These are phyloP conservation scores for Protosalanx chinensis DNA, from an alignment of 2,797 vertebrate species.

Conservation along the genomic window DNA sequence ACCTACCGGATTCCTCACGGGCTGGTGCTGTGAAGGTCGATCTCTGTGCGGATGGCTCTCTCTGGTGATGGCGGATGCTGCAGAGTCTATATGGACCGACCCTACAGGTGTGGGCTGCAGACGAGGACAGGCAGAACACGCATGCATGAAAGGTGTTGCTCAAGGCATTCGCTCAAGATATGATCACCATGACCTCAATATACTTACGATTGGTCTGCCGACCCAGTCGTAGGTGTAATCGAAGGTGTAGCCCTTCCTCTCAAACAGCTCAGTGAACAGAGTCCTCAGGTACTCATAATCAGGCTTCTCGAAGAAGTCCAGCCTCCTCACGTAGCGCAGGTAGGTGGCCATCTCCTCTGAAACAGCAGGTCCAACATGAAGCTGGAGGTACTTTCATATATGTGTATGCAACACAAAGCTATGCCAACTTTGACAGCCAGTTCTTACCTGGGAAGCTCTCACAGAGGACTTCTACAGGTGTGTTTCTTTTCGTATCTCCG, in stretches of 20 bases:
- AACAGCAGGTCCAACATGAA: slow-evolving; percentile 13
- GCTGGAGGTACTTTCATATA: background rate
- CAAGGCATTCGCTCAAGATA: background rate
- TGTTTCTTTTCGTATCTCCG: slow-evolving; percentile 97
- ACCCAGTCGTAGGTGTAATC: slow-evolving; percentile 98
- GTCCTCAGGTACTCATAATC: slow-evolving; percentile 96
- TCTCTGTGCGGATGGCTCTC: slow-evolving; percentile 91
- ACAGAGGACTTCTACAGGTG: slow-evolving; percentile 97
- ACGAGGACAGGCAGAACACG: slow-evolving; percentile 11
- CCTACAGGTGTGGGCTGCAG: slow-evolving; percentile 93
- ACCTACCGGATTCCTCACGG: slow-evolving; percentile 91
- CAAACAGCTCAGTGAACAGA: slow-evolving; percentile 95
- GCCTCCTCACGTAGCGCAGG: slow-evolving; percentile 90
- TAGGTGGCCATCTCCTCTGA: slow-evolving; percentile 99
- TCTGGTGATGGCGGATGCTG: slow-evolving; percentile 86
- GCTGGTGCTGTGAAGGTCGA: slow-evolving; percentile 85
- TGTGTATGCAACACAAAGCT: too few species aligned
- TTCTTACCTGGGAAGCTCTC: slow-evolving; percentile 94
- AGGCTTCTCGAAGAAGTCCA: slow-evolving; percentile 98
- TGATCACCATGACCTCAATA: background rate
- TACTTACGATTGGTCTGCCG: slow-evolving; percentile 96
- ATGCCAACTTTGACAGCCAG: too few species aligned
- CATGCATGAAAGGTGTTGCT: background rate
- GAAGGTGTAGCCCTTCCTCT: slow-evolving; percentile 95
- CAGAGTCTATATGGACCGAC: slow-evolving; percentile 92